Evolutionary conservation across 2,113 vertebrate species (phyloP).

Genomic region (Charina bottae): DNA sequence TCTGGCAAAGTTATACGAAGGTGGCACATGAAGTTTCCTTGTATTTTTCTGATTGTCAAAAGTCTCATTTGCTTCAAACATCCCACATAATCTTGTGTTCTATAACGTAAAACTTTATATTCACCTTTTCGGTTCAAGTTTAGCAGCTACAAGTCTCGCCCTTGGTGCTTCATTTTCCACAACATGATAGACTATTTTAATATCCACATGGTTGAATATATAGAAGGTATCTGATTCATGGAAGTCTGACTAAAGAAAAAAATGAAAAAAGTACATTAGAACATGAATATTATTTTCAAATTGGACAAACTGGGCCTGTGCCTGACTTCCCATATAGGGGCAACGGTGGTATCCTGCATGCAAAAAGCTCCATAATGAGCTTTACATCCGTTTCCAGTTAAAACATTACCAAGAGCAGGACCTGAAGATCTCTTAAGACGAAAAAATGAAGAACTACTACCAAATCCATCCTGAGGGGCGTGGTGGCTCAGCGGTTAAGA

Average conservation of each 20-base stretch:
- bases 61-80: not conserved
- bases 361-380: not conserved
- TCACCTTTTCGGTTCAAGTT: slow-evolving; percentile 95
- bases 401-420: not conserved
- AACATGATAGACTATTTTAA: slow-evolving; percentile 90
- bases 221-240: slow-evolving; percentile 92
- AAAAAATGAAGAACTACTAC: no score
- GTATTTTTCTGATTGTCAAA: not conserved
- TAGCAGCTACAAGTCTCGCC: slow-evolving; percentile 91
- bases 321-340: not conserved
- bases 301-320: not conserved
- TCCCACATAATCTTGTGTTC: not conserved
- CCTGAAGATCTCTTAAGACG: not conserved
- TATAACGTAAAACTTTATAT: slow-evolving; percentile 25
- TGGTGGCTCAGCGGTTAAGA: no score
- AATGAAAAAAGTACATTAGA: slow-evolving; percentile 7
- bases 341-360: not conserved
- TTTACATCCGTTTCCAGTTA: not conserved
- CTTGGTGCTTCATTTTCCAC: slow-evolving; percentile 83
- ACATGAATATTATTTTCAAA: slow-evolving; percentile 23
- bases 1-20: not conserved
- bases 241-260: slow-evolving; percentile 83
- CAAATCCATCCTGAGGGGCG: no score
- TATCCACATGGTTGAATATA: slow-evolving; percentile 97
- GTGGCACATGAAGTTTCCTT: not conserved